Conservation (phyloP, 1,140 invertebrate species). For the Meteorus sp. region DNA sequence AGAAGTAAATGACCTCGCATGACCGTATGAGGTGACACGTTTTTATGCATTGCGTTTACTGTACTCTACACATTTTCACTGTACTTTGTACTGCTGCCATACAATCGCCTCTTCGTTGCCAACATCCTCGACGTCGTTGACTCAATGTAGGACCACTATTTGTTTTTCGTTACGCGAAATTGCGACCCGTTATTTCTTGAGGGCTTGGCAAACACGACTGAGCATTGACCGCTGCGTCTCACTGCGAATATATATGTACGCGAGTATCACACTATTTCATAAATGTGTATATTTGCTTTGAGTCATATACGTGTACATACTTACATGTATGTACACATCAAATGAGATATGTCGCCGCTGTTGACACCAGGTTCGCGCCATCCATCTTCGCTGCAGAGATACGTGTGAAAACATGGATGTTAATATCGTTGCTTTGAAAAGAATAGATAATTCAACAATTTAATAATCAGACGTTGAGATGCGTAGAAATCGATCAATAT, state of each 20-base stretch:
- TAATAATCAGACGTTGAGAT: too few relatives aligned
- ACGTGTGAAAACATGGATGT: too few relatives aligned
- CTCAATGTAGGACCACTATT: constrained; percentile 32
- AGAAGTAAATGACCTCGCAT: constrained; percentile 16
- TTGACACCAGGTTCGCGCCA: too few relatives aligned
- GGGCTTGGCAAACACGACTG: constrained; percentile 43
- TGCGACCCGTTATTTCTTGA: constrained; percentile 43
- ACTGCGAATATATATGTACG: background rate
- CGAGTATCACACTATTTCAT: background rate
- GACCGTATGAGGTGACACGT: constrained; percentile 10
- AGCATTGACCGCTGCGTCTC: constrained; percentile 39
- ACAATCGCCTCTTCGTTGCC: background rate
- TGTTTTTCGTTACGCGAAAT: constrained; percentile 51
- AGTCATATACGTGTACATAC: too few relatives aligned
- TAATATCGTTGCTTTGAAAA: too few relatives aligned
- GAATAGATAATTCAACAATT: too few relatives aligned
- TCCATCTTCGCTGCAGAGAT: too few relatives aligned
- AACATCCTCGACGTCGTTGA: background rate
- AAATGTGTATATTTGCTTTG: background rate
- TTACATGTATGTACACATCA: too few relatives aligned
- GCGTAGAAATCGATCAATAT: too few relatives aligned
- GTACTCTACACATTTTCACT: background rate
- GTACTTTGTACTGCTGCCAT: too few relatives aligned
- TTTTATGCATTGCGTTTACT: constrained; percentile 9
- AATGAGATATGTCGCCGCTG: too few relatives aligned